Evolutionary conservation across 2,888 invertebrate genomes (phyloP), one percentile per base, ranked within the genome.

Genomic region (Eupithecia subfuscata): DNA sequence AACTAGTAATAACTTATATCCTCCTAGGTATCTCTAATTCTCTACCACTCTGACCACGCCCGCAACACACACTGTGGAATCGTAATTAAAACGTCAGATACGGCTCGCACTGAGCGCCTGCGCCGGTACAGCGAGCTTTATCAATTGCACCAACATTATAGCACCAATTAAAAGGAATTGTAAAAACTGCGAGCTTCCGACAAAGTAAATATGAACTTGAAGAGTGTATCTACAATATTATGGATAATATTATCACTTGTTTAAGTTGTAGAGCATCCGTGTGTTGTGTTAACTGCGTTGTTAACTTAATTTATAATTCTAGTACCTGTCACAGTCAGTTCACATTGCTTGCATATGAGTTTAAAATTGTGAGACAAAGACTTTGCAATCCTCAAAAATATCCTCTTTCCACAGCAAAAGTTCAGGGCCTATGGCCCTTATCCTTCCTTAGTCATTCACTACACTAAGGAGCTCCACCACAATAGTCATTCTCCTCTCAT

Each of bases 81-180:
- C 85, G 90, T 94, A 93, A 94, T 94, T 93, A 93, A 93, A 92
- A 90, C 87, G 91, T 94, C 92, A 92, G 91, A 92, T 91, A 91
- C 86, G 88, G 90, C 87, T 84, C 85, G 86, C 84, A 78, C 83
- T 84, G 87, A 85, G n/a, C 56, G 56, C 52, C 63, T n/a, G 83
- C 82, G 80, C 81, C 73, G 79, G 79, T 76, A 73, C 85, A 88
- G 87, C 87, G 87, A 87, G 85, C 87, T 71, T 75, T 67, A 78
- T 74, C 78, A 69, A 72, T 74, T 65, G 72, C 75, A 67, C 40
- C 43, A 56, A 34, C 71, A 71, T 52, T 64, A 73, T 14, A 30
- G 30, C 22, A 25, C 52, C 69, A 74, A 71, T 68, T 70, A 67
- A 70, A 67, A 16, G 37, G 11, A 65, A 30, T 18, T 30, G 34